Conservation (phyloP, 2,797 vertebrate genomes). For the Chloroceryle inda region DNA sequence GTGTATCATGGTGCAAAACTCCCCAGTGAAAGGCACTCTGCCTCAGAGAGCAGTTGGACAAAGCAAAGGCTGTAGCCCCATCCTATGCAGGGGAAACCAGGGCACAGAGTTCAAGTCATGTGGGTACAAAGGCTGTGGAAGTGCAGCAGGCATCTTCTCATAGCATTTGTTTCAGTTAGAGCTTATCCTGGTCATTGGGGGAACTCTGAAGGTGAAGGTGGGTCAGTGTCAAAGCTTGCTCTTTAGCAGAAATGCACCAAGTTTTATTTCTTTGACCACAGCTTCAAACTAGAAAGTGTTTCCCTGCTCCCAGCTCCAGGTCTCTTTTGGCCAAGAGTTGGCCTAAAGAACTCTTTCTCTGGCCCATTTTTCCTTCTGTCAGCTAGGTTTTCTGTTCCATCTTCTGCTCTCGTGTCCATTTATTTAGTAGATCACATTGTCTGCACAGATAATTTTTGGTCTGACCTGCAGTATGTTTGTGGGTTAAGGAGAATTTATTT, state of each 20-base stretch:
- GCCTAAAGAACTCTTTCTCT: background rate
- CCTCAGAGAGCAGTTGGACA: rapidly evolving
- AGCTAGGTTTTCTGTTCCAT: background rate
- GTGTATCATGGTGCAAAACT: rapidly evolving
- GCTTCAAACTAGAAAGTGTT: background rate
- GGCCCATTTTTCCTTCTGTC: background rate
- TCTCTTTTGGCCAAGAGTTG: background rate
- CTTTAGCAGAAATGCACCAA: background rate
- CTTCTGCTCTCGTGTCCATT: background rate
- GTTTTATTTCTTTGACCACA: background rate
- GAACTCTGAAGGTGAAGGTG: background rate
- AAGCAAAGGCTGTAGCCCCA: background rate
- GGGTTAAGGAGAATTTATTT: background rate
- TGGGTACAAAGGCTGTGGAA: background rate
- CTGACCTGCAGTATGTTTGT: background rate
- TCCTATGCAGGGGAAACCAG: background rate
- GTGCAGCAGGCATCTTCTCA: background rate
- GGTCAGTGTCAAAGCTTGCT: background rate
- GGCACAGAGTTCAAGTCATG: background rate
- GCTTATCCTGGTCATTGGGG: background rate
- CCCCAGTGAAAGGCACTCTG: background rate
- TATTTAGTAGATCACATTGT: background rate
- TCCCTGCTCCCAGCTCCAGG: background rate
- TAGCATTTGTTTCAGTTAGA: background rate
- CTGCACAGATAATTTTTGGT: background rate